Conservation (phyloP, 1,140 invertebrate species). For the Lethrus apterus region DNA sequence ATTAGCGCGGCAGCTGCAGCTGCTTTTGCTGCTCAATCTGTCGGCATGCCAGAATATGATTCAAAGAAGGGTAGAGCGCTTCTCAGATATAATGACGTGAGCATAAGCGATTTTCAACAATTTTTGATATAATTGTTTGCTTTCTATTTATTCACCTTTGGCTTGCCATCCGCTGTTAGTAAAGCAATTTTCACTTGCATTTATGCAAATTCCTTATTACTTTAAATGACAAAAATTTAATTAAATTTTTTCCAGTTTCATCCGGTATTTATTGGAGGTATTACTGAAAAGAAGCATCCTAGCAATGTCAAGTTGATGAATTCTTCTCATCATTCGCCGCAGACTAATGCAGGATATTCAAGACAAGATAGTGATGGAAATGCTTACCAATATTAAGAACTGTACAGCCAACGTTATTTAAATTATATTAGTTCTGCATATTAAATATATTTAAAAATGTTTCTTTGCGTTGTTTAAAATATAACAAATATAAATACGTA, state of each 20-base stretch:
- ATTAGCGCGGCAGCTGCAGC: slow-evolving; percentile 8
- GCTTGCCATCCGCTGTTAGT: too few species aligned
- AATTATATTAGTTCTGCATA: too few species aligned
- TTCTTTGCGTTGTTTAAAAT: too few species aligned
- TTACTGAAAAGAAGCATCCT: slow-evolving; percentile 49
- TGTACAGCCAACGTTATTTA: too few species aligned
- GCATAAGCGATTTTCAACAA: neutral
- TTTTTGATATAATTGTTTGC: neutral
- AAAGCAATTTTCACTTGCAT: too few species aligned
- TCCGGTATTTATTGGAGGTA: slow-evolving; percentile 49
- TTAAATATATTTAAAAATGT: too few species aligned
- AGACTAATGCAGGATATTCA: slow-evolving; percentile 59
- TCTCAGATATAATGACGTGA: slow-evolving; percentile 8
- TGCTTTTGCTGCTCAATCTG: neutral
- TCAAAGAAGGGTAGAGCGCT: too few species aligned
- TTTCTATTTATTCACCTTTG: too few species aligned
- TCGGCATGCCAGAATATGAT: neutral
- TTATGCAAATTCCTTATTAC: neutral
- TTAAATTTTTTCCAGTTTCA: slow-evolving; percentile 40
- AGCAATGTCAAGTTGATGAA: slow-evolving; percentile 58
- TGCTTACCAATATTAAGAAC: slow-evolving; percentile 49
- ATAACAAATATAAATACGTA: too few species aligned
- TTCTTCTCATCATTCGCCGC: slow-evolving; percentile 56
- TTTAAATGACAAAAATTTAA: neutral
- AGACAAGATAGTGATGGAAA: slow-evolving; percentile 56